A percentile compares a stretch with the other conserved stretches of the same genome.
These are phyloP conservation scores for Caenorhabditis uteleia DNA, from an alignment of 2,888 invertebrate genomes.

Conservation along the genomic window DNA sequence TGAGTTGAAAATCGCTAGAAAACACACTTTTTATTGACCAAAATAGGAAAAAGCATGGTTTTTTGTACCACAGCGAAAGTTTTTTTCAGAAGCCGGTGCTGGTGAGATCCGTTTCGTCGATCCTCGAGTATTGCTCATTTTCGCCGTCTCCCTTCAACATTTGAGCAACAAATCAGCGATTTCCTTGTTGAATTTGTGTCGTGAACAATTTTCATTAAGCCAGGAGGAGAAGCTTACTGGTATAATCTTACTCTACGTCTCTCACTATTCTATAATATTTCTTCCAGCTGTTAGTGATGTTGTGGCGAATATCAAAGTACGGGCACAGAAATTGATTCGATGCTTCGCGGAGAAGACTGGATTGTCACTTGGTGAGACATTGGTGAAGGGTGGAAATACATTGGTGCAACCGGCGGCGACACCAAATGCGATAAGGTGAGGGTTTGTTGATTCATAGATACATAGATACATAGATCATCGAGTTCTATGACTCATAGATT, in stretches of 20 bases:
- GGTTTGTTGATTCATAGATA: neutral
- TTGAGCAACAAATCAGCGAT: slow-evolving; percentile 56
- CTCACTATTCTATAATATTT: neutral
- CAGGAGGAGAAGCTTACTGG: slow-evolving; percentile 3
- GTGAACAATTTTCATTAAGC: slow-evolving; percentile 63
- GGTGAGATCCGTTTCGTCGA: slow-evolving; percentile 36
- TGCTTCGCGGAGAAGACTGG: slow-evolving; percentile 53
- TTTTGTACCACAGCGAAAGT: too few relatives aligned
- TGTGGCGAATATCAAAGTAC: slow-evolving; percentile 30
- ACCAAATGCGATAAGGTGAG: slow-evolving; percentile 35
- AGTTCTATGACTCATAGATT: too few relatives aligned
- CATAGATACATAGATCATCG: neutral
- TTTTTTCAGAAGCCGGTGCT: slow-evolving; percentile 30
- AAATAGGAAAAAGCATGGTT: too few relatives aligned
- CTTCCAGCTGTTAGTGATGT: slow-evolving; percentile 22
- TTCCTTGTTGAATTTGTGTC: slow-evolving; percentile 65
- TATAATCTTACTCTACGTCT: neutral
- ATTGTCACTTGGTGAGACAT: slow-evolving; percentile 40
- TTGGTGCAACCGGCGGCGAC: slow-evolving; percentile 35
- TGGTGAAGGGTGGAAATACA: slow-evolving; percentile 43
- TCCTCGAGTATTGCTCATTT: slow-evolving; percentile 45
- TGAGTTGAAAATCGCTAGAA: too few relatives aligned
- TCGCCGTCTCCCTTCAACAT: slow-evolving; percentile 53
- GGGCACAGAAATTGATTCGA: slow-evolving; percentile 48
- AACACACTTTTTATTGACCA: too few relatives aligned